Percentiles rank a stretch among this genome's conserved stretches.
These are phyloP conservation scores for Sebastolobus alascanus DNA, from an alignment of 2,797 vertebrate species.

Conservation along the genomic window DNA sequence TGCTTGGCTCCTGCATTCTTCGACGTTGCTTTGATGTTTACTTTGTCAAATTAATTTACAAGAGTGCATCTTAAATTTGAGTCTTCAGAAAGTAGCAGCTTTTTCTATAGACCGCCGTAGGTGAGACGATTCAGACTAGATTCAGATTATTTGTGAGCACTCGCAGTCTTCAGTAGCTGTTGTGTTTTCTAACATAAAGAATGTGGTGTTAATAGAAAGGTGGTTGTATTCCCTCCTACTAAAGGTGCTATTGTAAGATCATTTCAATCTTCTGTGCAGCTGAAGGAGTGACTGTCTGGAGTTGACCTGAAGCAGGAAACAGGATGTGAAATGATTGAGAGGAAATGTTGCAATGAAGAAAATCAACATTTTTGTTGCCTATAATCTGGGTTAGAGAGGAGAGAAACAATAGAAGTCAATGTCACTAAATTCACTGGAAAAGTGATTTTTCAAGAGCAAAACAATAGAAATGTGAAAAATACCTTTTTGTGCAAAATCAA, in stretches of 20 bases:
- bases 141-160: conserved; percentile 56
- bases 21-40: conserved; percentile 77
- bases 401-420: conserved; percentile 58
- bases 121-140: conserved; percentile 8
- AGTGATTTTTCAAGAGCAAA: conserved; percentile 49
- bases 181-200: conserved; percentile 56
- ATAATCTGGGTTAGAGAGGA: conserved; percentile 57
- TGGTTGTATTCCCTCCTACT: conserved; percentile 65
- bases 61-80: conserved; percentile 70
- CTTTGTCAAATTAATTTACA: conserved; percentile 68
- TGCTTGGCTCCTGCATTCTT: conserved; percentile 65
- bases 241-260: conserved; percentile 84
- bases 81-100: conserved; percentile 38
- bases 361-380: conserved; percentile 46
- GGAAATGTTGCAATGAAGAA: conserved; percentile 66
- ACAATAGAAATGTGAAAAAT: conserved; percentile 72
- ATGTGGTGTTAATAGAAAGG: conserved; percentile 47
- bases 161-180: conserved; percentile 68
- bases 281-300: conserved; percentile 73
- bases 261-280: conserved; percentile 84
- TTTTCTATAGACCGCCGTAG: conserved; percentile 26
- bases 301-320: conserved; percentile 60
- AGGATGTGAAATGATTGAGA: conserved; percentile 72
- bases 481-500: conserved; percentile 74
- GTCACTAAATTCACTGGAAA: conserved; percentile 39